Evolutionary conservation across 1,140 invertebrate genomes (phyloP).

Genomic region (Condylostylus longicornis): DNA sequence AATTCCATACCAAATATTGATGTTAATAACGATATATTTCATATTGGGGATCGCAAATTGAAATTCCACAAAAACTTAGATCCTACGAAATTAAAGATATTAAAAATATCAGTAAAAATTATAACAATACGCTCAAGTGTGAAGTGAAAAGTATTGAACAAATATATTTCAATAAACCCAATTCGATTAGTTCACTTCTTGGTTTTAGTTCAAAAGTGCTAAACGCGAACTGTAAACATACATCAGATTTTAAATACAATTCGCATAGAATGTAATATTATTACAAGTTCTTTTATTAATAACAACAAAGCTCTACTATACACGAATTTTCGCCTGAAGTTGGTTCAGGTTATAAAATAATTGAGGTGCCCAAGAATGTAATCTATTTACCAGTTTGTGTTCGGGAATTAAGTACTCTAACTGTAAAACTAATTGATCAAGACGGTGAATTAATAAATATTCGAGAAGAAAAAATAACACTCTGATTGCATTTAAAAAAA

Average conservation of each 20-base stretch:
- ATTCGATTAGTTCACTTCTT: too few species aligned
- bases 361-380: slow-evolving; percentile 14
- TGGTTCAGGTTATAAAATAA: slow-evolving; percentile 16
- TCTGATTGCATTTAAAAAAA: too few species aligned
- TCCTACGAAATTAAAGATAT: slow-evolving; percentile 27
- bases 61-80: slow-evolving; percentile 19
- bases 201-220: too few species aligned
- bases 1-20: slow-evolving; percentile 29
- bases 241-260: slow-evolving; percentile 13
- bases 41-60: slow-evolving; percentile 18
- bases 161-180: too few species aligned
- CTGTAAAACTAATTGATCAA: slow-evolving; percentile 17
- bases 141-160: too few species aligned
- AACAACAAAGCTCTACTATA: too few species aligned
- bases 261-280: slow-evolving; percentile 16
- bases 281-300: too few species aligned
- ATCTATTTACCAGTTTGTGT: slow-evolving; percentile 22
- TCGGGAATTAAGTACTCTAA: slow-evolving; percentile 11
- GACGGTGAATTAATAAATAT: slow-evolving; percentile 16
- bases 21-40: slow-evolving; percentile 23
- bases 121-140: too few species aligned
- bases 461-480: slow-evolving; percentile 13
- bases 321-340: too few species aligned
- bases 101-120: too few species aligned
- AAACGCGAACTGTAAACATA: too few species aligned